Evolutionary conservation across 2,888 invertebrate species (phyloP), one percentile per base, ranked within the genome.

Genomic region (Chouioia cunea): DNA sequence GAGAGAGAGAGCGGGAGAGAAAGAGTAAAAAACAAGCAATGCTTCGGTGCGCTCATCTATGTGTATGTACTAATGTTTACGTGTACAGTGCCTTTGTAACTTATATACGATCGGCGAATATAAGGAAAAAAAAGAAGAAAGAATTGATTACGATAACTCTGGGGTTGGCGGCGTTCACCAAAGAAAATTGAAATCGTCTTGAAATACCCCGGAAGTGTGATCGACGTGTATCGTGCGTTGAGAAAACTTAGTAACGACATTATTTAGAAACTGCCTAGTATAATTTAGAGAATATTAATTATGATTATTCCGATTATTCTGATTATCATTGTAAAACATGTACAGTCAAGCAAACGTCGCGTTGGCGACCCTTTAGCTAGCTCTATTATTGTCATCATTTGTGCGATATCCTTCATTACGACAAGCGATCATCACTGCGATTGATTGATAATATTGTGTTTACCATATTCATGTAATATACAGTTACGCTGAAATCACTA

Each of bases 61-160:
- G 65, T 75, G 75, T 75, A 74, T 77, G 67, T 75, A 74, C 76
- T 78, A 36, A 80, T 79, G 78, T 81, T 82, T 82, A 81, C 79
- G 78, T 84, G 83, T 83, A 84, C 83, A 85, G 84, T 85, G 84
- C 84, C 84, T 85, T 85, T 82, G 76, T 82, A 83, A 77, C 79
- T 80, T 80, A 76, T 77, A 73, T 23, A 56, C 57, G 63, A 36
- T 36, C 56, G 57, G 57, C 23, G 23, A 59, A 20, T 18, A 23
- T 14, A 23, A 10, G 23, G 36, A 56, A 18, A 27, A 18, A 27
- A 56, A 56, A 56, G 36, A 56, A 56, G 15, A 56, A 56, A 36
- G 14, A 56, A 56, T n/a, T n/a, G n/a, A n/a, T n/a, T n/a, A n/a
- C n/a, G n/a, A n/a, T n/a, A 36, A 56, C 27, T 27, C 27, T 20